A percentile compares a stretch with the other conserved stretches of the same genome.
Evolutionary conservation across 2,888 invertebrate species (phyloP).

Genomic region (Parochlus steinenii): DNA sequence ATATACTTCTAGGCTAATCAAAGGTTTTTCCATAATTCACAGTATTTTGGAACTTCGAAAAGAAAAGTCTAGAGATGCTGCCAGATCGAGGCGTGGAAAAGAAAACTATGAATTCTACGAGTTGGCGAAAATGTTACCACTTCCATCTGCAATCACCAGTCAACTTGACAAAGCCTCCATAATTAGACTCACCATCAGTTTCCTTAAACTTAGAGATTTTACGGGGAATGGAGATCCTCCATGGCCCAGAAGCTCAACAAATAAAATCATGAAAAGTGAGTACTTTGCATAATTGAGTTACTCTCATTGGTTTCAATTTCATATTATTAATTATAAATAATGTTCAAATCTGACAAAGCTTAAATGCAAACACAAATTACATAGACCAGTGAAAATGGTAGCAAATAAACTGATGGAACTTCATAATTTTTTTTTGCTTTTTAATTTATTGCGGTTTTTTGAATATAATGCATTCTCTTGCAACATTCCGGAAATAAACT

Average conservation of each 20-base stretch:
- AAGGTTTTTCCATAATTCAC: too few relatives aligned
- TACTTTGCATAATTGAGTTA: conserved; percentile 13
- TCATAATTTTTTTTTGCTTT: too few relatives aligned
- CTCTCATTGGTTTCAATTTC: not conserved
- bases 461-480: too few relatives aligned
- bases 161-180: conserved; percentile 93
- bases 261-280: conserved; percentile 70
- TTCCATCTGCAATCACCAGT: conserved; percentile 80
- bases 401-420: too few relatives aligned
- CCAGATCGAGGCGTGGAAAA: conserved; percentile 77
- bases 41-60: conserved; percentile 86
- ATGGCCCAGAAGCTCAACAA: conserved; percentile 71
- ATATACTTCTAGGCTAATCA: too few relatives aligned
- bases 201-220: conserved; percentile 86
- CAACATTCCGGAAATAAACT: too few relatives aligned
- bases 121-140: conserved; percentile 84
- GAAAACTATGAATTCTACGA: conserved; percentile 96
- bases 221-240: conserved; percentile 92
- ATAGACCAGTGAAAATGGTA: not conserved
- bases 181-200: conserved; percentile 89
- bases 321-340: not conserved
- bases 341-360: not conserved
- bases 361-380: not conserved
- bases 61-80: conserved; percentile 87
- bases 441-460: too few relatives aligned